Conservation (phyloP, 2,888 invertebrate species). For the Crepidodera aurea region DNA sequence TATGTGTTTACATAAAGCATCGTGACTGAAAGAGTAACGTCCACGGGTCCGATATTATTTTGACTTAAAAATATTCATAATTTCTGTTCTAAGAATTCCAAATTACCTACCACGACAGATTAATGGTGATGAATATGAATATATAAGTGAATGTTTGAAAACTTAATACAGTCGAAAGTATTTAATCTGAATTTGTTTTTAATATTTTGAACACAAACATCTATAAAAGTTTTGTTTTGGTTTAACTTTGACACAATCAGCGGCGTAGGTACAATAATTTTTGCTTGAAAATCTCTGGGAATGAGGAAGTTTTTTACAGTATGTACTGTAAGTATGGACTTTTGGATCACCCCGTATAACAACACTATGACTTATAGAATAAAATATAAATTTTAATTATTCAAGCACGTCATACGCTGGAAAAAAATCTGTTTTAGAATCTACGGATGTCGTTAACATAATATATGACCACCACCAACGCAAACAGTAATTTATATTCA, state of each 20-base stretch:
- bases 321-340: no score
- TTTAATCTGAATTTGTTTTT: no score
- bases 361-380: no score
- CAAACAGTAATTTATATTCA: slow-evolving; percentile 10
- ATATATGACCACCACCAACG: slow-evolving; percentile 10
- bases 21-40: not conserved
- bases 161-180: not conserved
- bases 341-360: no score
- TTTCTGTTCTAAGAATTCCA: slow-evolving; percentile 5
- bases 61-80: not conserved
- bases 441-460: slow-evolving; percentile 13
- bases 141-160: not conserved
- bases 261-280: no score
- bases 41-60: not conserved
- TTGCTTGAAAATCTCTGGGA: no score
- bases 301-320: no score
- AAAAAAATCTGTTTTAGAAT: not conserved
- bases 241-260: no score
- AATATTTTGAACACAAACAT: no score
- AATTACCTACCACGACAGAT: not conserved
- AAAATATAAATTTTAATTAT: slow-evolving; percentile 2
- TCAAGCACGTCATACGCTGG: not conserved
- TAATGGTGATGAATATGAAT: slow-evolving; percentile 6
- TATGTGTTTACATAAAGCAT: slow-evolving; percentile 1
- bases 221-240: no score